Percentiles rank a stretch among this genome's conserved stretches.
These are phyloP conservation scores for Smittia sp. DNA, from an alignment of 2,888 invertebrate genomes.

Conservation along the genomic window DNA sequence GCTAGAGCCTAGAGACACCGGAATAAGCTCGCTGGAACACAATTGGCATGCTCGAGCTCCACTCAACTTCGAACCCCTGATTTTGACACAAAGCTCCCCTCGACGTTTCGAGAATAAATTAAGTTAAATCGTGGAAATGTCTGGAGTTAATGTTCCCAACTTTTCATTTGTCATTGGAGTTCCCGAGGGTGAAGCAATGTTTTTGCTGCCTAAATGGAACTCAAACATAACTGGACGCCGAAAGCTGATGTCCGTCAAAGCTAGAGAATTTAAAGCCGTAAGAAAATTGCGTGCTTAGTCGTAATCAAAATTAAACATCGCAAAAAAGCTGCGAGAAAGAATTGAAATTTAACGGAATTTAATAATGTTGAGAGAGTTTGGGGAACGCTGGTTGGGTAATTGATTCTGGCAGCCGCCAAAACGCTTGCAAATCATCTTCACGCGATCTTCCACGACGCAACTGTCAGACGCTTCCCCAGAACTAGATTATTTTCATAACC, in stretches of 20 bases:
- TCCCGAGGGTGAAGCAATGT: background rate
- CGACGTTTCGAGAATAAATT: conserved; percentile 13
- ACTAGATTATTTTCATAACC: background rate
- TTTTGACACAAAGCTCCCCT: too few species aligned
- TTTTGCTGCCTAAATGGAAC: background rate
- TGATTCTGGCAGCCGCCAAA: too few species aligned
- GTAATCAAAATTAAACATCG: conserved; percentile 28
- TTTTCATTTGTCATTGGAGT: background rate
- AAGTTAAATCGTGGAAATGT: conserved; percentile 25
- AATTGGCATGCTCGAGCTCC: too few species aligned
- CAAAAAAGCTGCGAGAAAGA: conserved; percentile 10
- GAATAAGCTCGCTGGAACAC: too few species aligned
- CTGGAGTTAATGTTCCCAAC: background rate
- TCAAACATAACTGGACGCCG: background rate
- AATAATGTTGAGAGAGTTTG: background rate
- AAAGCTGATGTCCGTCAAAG: background rate
- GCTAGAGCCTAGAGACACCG: too few species aligned
- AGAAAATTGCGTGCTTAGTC: conserved; percentile 32
- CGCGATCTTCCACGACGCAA: background rate
- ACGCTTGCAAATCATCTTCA: background rate
- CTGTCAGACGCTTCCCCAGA: too few species aligned
- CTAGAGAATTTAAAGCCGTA: background rate
- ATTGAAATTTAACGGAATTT: conserved; percentile 29
- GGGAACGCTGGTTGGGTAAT: too few species aligned
- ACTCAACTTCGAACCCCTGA: too few species aligned